Conservation (phyloP, 2,797 vertebrate species). For the Gouania willdenowi region DNA sequence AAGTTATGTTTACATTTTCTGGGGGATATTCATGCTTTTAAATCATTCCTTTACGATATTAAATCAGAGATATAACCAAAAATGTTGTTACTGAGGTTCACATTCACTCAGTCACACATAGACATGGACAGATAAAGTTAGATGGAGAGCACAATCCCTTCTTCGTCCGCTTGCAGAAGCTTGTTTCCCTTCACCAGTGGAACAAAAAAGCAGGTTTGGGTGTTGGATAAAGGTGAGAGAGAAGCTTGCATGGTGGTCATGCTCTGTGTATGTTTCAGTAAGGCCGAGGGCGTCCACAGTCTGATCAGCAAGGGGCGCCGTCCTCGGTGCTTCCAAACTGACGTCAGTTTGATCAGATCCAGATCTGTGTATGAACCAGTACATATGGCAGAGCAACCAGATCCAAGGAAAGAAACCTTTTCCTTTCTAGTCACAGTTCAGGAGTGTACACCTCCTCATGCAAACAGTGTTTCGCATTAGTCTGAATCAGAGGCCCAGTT, state of each 20-base stretch:
- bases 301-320: conserved; percentile 32
- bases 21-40: too few species aligned
- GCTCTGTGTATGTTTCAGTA: conserved; percentile 62
- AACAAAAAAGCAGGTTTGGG: conserved; percentile 53
- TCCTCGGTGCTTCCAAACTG: conserved; percentile 42
- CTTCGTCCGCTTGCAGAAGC: conserved; percentile 48
- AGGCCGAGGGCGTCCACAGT: conserved; percentile 52
- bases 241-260: conserved; percentile 55
- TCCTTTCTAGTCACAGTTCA: background rate
- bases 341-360: conserved; percentile 43
- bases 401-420: conserved; percentile 30
- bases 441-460: too few species aligned
- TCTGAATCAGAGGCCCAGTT: conserved; percentile 36
- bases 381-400: too few species aligned
- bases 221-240: conserved; percentile 57
- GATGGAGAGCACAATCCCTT: conserved; percentile 64
- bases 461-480: conserved; percentile 36
- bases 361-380: too few species aligned
- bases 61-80: conserved; percentile 35
- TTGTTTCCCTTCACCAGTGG: conserved; percentile 52
- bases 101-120: background rate
- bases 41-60: too few species aligned
- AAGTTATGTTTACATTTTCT: too few species aligned
- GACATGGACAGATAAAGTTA: conserved; percentile 12
- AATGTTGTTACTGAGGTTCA: too few species aligned